Percentiles rank a stretch among this genome's conserved stretches.
Evolutionary conservation across 2,888 invertebrate species (phyloP).

Genomic region (Eristalinus sepulchralis): DNA sequence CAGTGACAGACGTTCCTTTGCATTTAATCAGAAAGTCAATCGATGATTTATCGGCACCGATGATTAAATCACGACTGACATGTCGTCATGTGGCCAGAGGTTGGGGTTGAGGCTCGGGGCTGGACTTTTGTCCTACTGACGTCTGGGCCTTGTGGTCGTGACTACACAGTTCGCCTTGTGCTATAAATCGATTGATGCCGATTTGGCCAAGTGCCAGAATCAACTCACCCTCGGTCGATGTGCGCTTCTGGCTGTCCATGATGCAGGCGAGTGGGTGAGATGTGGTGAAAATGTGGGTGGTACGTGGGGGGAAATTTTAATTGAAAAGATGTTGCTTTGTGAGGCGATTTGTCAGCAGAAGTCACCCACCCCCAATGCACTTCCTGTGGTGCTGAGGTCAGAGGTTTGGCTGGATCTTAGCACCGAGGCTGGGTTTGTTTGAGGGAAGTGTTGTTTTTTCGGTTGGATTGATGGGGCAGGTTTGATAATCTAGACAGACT

Average conservation of each 20-base stretch:
- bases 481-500: too few species aligned
- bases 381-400: not conserved
- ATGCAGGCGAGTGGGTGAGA: not conserved
- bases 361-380: not conserved
- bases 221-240: not conserved
- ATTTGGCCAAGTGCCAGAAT: not conserved
- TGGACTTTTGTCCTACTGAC: conserved; percentile 29
- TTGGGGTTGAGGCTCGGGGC: not conserved
- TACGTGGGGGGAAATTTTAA: not conserved
- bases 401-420: not conserved
- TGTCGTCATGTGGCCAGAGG: not conserved
- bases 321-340: not conserved
- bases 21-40: conserved; percentile 52
- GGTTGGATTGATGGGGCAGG: not conserved
- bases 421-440: not conserved
- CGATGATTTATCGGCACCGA: conserved; percentile 44
- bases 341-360: not conserved
- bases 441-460: not conserved
- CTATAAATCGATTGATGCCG: conserved; percentile 6
- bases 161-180: conserved; percentile 25
- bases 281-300: not conserved
- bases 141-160: conserved; percentile 2
- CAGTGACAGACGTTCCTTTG: conserved; percentile 26
- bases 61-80: conserved; percentile 44
- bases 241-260: not conserved